phyloP scores from a whole-genome alignment of 2,888 invertebrate species.

The Muscina levida region DNA sequence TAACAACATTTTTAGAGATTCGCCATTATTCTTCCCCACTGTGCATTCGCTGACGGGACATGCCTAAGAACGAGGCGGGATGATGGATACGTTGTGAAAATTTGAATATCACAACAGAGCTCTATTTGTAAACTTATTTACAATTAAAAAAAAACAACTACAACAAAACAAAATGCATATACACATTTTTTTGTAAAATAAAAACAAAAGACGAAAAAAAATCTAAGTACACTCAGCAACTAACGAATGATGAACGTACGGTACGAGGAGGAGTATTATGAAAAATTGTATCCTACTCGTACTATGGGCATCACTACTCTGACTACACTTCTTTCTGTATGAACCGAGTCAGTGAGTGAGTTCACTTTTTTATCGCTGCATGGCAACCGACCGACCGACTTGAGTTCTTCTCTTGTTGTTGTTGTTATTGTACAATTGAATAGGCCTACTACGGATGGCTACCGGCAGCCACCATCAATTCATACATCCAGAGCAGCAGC shows the following conservation, averaged over 20 bases:
- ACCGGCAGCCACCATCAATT: too few species aligned
- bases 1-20: too few species aligned
- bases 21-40: too few species aligned
- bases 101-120: not conserved
- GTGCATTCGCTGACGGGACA: not conserved
- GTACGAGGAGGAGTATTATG: conserved; percentile 33
- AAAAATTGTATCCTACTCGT: conserved; percentile 57
- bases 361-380: conserved; percentile 46
- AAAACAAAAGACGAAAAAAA: conserved; percentile 4
- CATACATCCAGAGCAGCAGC: too few species aligned
- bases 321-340: too few species aligned
- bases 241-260: too few species aligned
- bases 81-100: too few species aligned
- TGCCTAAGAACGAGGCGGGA: not conserved
- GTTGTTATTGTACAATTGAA: conserved; percentile 24
- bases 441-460: conserved; percentile 15
- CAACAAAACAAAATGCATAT: conserved; percentile 2
- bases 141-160: too few species aligned
- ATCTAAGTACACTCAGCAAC: conserved; percentile 9
- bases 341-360: not conserved
- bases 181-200: conserved; percentile 11
- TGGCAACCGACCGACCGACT: conserved; percentile 55
- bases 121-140: not conserved
- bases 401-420: conserved; percentile 18
- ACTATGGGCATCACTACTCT: not conserved